These are phyloP conservation scores for Eucera pruinosa DNA, from an alignment of 2,888 invertebrate genomes.

Conservation along the genomic window DNA sequence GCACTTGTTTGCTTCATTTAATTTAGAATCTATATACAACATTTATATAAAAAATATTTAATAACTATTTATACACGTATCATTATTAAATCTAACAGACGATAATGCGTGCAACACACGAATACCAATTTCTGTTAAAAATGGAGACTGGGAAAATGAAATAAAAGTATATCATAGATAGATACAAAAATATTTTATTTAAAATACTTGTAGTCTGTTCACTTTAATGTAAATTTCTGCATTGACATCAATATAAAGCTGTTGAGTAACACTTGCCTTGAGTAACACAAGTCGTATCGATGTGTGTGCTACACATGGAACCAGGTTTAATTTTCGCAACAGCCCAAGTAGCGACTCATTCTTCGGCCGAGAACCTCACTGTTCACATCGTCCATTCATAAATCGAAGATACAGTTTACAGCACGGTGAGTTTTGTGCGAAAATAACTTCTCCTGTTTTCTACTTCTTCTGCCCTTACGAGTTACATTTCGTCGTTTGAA, in stretches of 20 bases:
- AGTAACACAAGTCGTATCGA: no score
- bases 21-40: no score
- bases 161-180: not conserved
- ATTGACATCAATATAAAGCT: no score
- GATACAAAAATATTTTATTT: not conserved
- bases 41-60: not conserved
- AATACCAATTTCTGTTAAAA: not conserved
- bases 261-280: no score
- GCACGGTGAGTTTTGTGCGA: not conserved
- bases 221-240: no score
- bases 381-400: not conserved
- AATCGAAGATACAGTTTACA: not conserved
- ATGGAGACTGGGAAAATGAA: no score
- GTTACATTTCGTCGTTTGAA: no score
- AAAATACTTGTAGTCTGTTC: not conserved
- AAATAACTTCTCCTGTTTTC: no score
- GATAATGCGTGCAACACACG: not conserved
- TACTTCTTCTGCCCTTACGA: no score
- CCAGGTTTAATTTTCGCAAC: not conserved
- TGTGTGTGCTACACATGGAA: no score
- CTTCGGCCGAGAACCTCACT: not conserved
- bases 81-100: not conserved
- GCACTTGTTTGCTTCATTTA: no score
- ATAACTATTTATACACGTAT: no score
- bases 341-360: not conserved